phyloP scores from a whole-genome alignment of 1,140 invertebrate genomes.

The Drosophila albomicans region DNA sequence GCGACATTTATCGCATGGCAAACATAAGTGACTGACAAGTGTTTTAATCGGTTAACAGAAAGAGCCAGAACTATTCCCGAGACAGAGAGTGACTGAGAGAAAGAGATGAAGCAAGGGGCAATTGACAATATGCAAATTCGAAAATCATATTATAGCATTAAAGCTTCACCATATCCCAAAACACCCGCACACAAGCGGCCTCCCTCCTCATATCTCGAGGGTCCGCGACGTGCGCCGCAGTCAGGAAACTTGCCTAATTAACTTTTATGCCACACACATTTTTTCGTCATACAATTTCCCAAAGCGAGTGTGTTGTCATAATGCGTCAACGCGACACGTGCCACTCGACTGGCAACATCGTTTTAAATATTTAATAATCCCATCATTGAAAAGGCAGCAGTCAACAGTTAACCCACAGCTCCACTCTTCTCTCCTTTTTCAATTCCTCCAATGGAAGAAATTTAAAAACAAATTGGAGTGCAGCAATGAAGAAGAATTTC shows the following conservation, averaged over 20 bases:
- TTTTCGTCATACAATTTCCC: constrained; percentile 27
- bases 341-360: constrained; percentile 26
- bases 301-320: constrained; percentile 33
- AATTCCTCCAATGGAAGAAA: not conserved
- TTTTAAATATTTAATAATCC: constrained; percentile 53
- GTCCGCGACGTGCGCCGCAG: constrained; percentile 7
- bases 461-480: too few relatives aligned
- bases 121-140: constrained; percentile 5
- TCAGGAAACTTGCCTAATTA: constrained; percentile 43
- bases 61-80: not conserved
- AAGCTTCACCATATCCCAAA: not conserved
- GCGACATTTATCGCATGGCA: constrained; percentile 17
- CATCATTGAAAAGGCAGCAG: constrained; percentile 13
- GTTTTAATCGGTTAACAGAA: constrained; percentile 8
- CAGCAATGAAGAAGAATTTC: not conserved
- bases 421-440: too few relatives aligned
- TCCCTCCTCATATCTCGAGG: not conserved
- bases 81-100: not conserved
- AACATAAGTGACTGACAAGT: constrained; percentile 24
- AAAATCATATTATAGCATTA: constrained; percentile 2
- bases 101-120: not conserved
- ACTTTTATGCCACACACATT: constrained; percentile 40
- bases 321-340: constrained; percentile 49
- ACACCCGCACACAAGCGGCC: not conserved
- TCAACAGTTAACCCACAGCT: constrained; percentile 14